Evolutionary conservation across 2,113 vertebrate species (phyloP).

Genomic region (Dendrocopos noguchii): DNA sequence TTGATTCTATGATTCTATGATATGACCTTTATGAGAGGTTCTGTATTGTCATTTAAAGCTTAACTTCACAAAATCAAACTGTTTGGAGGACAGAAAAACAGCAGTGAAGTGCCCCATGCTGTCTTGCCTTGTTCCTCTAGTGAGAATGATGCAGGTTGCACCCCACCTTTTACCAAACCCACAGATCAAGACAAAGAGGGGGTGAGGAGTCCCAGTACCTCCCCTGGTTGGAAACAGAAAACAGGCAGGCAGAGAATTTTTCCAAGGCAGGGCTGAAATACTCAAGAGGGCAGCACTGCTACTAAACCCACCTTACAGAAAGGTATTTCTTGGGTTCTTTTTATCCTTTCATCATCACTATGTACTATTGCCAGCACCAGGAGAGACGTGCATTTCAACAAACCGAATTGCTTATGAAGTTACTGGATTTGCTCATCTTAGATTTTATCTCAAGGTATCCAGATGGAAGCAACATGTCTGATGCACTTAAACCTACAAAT

Average conservation of each 20-base stretch:
- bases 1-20: no score
- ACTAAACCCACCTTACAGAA: not conserved
- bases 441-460: not conserved
- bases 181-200: not conserved
- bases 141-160: not conserved
- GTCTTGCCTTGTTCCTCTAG: not conserved
- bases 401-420: not conserved
- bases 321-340: not conserved
- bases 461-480: not conserved
- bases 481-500: not conserved
- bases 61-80: not conserved
- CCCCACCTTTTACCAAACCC: not conserved
- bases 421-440: not conserved
- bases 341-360: not conserved
- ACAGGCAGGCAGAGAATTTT: not conserved
- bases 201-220: accelerated
- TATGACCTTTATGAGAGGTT: accelerated
- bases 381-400: not conserved
- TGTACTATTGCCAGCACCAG: not conserved
- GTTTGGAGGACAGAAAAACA: not conserved
- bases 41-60: not conserved
- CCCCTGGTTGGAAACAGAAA: not conserved
- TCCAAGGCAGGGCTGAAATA: not conserved
- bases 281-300: not conserved
- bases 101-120: not conserved